phyloP scores from a whole-genome alignment of 2,888 invertebrate genomes.

The Conus canariensis region DNA sequence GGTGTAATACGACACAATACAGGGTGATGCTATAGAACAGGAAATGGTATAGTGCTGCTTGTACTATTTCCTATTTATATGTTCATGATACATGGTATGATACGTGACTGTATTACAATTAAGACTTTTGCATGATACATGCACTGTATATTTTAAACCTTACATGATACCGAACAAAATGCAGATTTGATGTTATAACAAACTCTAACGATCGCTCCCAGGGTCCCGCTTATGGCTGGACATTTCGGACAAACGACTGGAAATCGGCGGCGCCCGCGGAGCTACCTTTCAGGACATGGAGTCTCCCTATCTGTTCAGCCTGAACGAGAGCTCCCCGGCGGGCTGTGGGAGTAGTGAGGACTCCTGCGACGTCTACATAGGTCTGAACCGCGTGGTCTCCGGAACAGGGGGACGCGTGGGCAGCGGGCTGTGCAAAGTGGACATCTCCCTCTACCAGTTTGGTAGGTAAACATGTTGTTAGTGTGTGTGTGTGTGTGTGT shows the following conservation, averaged over 20 bases:
- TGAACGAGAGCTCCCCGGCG: slow-evolving; percentile 47
- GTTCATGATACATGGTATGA: no score
- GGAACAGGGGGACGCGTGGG: slow-evolving; percentile 69
- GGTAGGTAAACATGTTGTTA: slow-evolving; percentile 53
- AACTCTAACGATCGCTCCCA: neutral
- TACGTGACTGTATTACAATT: no score
- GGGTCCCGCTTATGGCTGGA: slow-evolving; percentile 51
- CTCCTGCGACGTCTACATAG: slow-evolving; percentile 71
- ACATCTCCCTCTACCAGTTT: slow-evolving; percentile 61
- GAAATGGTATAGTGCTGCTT: no score
- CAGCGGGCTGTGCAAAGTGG: slow-evolving; percentile 72
- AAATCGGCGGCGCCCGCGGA: slow-evolving; percentile 61
- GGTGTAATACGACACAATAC: no score
- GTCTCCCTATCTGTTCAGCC: slow-evolving; percentile 72
- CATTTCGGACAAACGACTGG: slow-evolving; percentile 70
- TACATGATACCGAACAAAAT: no score
- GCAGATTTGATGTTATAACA: no score
- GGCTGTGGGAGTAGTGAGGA: slow-evolving; percentile 37
- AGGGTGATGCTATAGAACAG: no score
- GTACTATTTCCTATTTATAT: no score
- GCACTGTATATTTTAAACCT: no score
- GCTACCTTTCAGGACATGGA: slow-evolving; percentile 68
- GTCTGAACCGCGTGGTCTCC: slow-evolving; percentile 75
- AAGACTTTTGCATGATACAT: no score
- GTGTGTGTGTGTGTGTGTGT: slow-evolving; percentile 15